phyloP scores from a whole-genome alignment of 1,140 invertebrate genomes.

The Zophobas morio region DNA sequence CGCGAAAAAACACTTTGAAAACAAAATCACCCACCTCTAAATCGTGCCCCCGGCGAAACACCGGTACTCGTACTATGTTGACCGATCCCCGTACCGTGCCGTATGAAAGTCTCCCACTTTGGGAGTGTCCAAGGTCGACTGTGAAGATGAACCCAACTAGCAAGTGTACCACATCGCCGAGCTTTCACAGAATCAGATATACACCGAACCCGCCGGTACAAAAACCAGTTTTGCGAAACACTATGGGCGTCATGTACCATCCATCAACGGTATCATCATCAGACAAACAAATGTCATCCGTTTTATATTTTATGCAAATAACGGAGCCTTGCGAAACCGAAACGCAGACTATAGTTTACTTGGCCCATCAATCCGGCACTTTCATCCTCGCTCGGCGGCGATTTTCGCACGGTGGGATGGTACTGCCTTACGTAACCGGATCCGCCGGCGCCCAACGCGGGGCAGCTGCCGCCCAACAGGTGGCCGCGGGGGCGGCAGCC shows the following conservation, averaged over 20 bases:
- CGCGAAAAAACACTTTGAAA: no score
- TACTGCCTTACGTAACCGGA: slow-evolving; percentile 1
- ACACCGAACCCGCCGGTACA: not conserved
- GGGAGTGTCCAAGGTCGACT: slow-evolving; percentile 34
- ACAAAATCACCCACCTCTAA: not conserved
- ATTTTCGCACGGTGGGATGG: no score
- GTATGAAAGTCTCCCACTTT: slow-evolving; percentile 33
- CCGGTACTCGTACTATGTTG: slow-evolving; percentile 1
- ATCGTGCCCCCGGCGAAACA: not conserved
- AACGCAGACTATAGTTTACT: slow-evolving; percentile 9
- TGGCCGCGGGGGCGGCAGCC: not conserved
- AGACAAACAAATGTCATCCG: slow-evolving; percentile 38
- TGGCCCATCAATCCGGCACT: not conserved
- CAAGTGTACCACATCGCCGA: slow-evolving; percentile 41
- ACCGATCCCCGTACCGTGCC: slow-evolving; percentile 13
- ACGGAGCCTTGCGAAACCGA: slow-evolving; percentile 15
- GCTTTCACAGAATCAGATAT: slow-evolving; percentile 38
- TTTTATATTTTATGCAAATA: slow-evolving; percentile 42
- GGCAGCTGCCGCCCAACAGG: not conserved
- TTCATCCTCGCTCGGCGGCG: not conserved
- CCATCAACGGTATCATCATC: slow-evolving; percentile 33
- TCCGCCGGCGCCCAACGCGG: not conserved
- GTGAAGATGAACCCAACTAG: slow-evolving; percentile 41
- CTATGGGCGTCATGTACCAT: slow-evolving; percentile 39
- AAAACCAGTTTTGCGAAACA: slow-evolving; percentile 42